Base-by-base conservation (phyloP, 2,113 vertebrate genomes). In the Beaufortia kweichowensis region DNA sequence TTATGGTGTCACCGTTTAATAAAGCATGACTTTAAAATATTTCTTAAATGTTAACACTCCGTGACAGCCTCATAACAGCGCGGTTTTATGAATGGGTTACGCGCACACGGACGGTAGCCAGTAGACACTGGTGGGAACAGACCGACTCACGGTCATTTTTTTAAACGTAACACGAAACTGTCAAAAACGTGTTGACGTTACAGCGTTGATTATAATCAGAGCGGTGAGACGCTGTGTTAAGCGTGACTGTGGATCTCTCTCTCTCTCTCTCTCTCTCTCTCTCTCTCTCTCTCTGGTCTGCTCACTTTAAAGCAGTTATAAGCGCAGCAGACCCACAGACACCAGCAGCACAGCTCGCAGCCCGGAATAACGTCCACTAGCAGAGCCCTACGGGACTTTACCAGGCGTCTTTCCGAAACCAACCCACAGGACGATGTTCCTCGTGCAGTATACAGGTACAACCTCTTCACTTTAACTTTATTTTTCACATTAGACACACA, bases 361-460 rank as follows among this genome's bases (percentile, higher is more conserved):
- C 35, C 55, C 71, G 71, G 71, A 74, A 74, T 74, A 74, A 46
- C 71, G 71, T 74, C 56, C 57, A 21, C 56, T 21, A 2, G 8
- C 39, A 48, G 56, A 61, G 19, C 35, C 17, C 65, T 69, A 70
- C 84, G 83, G 87, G 84, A 82, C 80, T 79, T 86, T 78, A 73
- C 75, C 85, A 28, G 41, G 53, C 76, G 65, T 53, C 56, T 56
- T 35, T 76, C 79, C 48, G n/a, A 56, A 43, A 62, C 35, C 19
- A 75, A 77, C 24, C 68, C 81, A 62, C 82, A 72, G 89, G 89
- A 93, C 89, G 81, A 93, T 93, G 92, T 93, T 93, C 88, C 91
- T 93, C 71, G 79, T 93, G 86, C 92, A 93, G 84, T 93, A 93
- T 88, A 91, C 91, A 91, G 92, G 92, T 93, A 91, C 6, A 75